phyloP scores from a whole-genome alignment of 2,888 invertebrate species.

The Dorcus parallelipipedus region DNA sequence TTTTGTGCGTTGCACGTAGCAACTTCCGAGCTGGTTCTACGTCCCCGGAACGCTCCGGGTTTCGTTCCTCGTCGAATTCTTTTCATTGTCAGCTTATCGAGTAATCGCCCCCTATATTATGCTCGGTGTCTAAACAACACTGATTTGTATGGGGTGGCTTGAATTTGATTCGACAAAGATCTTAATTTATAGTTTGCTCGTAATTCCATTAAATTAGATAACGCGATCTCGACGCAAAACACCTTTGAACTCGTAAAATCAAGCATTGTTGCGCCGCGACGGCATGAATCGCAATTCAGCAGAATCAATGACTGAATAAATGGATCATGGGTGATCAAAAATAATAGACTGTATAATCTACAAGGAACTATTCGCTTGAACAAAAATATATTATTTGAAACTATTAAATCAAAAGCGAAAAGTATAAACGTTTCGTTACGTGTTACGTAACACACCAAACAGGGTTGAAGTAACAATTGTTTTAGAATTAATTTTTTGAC shows the following conservation, averaged over 20 bases:
- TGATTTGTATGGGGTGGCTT: conserved; percentile 38
- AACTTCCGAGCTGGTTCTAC: conserved; percentile 6
- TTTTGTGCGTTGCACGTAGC: conserved; percentile 23
- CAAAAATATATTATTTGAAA: too few relatives aligned
- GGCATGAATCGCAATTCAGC: background rate
- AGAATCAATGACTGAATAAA: too few relatives aligned
- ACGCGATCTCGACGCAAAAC: conserved; percentile 7
- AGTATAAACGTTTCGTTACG: too few relatives aligned
- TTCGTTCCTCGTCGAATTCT: conserved; percentile 33
- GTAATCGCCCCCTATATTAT: conserved; percentile 46
- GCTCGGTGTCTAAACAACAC: conserved; percentile 44
- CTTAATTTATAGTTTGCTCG: conserved; percentile 34
- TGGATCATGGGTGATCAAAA: too few relatives aligned
- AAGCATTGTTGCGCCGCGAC: background rate
- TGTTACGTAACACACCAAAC: too few relatives aligned
- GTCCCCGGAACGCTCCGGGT: conserved; percentile 25
- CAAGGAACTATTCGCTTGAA: too few relatives aligned
- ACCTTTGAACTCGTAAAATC: conserved; percentile 12
- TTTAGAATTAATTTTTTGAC: too few relatives aligned
- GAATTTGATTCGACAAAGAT: conserved; percentile 39
- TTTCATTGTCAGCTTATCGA: conserved; percentile 42
- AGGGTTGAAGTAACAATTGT: too few relatives aligned
- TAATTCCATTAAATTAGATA: conserved; percentile 20
- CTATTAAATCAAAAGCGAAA: too few relatives aligned
- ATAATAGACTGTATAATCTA: too few relatives aligned